A percentile compares a stretch with the other conserved stretches of the same genome.
phyloP scores from a whole-genome alignment of 1,140 invertebrate species.

The Tyrophagus putrescentiae region DNA sequence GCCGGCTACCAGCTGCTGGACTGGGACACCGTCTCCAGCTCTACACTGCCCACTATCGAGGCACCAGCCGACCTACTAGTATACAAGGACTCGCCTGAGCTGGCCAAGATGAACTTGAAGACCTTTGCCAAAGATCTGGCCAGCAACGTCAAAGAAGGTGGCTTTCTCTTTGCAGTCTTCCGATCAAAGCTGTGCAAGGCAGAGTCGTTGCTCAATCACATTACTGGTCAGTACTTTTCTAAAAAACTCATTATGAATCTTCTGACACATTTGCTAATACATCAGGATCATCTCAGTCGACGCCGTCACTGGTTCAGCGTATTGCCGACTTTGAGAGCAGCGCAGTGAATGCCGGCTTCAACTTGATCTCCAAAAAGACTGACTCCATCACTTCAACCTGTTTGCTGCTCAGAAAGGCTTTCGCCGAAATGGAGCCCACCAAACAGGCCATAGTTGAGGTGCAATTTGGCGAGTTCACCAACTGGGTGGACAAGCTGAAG shows the following conservation, averaged over 20 bases:
- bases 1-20: conserved; percentile 27
- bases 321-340: conserved; percentile 8
- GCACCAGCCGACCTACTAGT: conserved; percentile 31
- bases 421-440: background rate
- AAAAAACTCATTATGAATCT: background rate
- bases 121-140: conserved; percentile 29
- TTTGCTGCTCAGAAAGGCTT: conserved; percentile 15
- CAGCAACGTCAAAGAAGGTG: conserved; percentile 47
- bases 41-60: conserved; percentile 25
- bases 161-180: conserved; percentile 63
- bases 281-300: background rate
- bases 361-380: conserved; percentile 16
- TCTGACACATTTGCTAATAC: background rate
- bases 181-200: conserved; percentile 38
- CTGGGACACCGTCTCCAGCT: conserved; percentile 31
- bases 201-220: conserved; percentile 24
- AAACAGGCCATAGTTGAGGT: conserved; percentile 33
- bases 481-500: conserved; percentile 27
- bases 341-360: background rate
- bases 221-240: background rate
- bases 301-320: background rate
- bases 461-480: conserved; percentile 18
- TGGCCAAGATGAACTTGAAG: conserved; percentile 30
- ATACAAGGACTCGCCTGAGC: conserved; percentile 28
- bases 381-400: conserved; percentile 3